phyloP scores from a whole-genome alignment of 2,888 invertebrate species.

The Drosophila niveifrons region DNA sequence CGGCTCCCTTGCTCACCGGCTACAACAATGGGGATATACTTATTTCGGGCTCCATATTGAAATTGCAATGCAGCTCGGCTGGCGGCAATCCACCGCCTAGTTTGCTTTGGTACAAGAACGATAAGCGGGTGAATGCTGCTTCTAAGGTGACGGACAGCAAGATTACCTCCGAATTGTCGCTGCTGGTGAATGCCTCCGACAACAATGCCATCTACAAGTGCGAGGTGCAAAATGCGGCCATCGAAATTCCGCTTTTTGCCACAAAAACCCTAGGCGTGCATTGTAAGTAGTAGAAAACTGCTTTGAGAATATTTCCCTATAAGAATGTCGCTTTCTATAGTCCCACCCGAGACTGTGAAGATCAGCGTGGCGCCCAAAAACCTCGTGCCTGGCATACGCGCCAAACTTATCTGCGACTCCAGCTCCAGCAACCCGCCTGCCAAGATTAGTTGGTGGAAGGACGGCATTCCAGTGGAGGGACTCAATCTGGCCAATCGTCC shows the following conservation, averaged over 20 bases:
- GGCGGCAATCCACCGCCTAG: constrained; percentile 83
- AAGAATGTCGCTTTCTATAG: constrained; percentile 42
- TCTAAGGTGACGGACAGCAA: constrained; percentile 77
- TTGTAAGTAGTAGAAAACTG: constrained; percentile 71
- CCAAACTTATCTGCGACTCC: constrained; percentile 83
- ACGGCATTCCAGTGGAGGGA: constrained; percentile 83
- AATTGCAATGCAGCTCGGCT: constrained; percentile 80
- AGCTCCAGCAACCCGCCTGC: constrained; percentile 84
- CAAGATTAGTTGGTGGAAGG: constrained; percentile 84
- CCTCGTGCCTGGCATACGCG: constrained; percentile 81
- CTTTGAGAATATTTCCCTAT: neutral
- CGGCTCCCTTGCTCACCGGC: constrained; percentile 79
- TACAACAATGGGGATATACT: constrained; percentile 83
- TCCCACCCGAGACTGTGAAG: constrained; percentile 83
- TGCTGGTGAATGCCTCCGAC: constrained; percentile 82
- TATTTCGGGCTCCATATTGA: constrained; percentile 82
- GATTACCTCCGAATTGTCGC: constrained; percentile 79
- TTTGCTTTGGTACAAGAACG: constrained; percentile 83
- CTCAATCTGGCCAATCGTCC: constrained; percentile 82
- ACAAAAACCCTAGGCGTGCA: constrained; percentile 82
- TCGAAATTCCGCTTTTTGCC: constrained; percentile 83
- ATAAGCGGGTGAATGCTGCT: constrained; percentile 81
- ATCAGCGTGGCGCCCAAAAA: constrained; percentile 82
- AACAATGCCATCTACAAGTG: constrained; percentile 84
- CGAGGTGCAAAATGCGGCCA: constrained; percentile 82